Base-by-base conservation (phyloP, 2,797 vertebrate species). In the Potorous gilbertii region DNA sequence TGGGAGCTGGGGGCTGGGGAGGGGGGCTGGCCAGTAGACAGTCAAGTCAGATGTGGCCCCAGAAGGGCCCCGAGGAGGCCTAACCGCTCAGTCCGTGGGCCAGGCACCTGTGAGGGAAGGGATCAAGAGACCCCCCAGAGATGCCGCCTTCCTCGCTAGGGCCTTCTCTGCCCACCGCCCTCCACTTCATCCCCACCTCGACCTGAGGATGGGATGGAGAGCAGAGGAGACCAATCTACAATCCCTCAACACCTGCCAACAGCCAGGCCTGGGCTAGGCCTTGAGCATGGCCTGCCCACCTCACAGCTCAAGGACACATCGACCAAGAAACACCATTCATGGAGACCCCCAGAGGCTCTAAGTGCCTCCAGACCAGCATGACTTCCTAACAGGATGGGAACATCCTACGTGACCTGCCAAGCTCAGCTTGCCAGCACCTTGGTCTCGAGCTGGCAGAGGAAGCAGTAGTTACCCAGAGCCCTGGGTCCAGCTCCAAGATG, bases 61-160 rank as follows among this genome's bases (percentile, higher is more conserved):
- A 97, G 99, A 98, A 97, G 99, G 99, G 96, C 98, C 66, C 99
- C 98, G 98, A 97, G 95, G 99, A 99, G 98, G 99, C 98, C 95
- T 90, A 16, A 94, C 94, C 94, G 95, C 98, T 99, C 99, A 97
- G 98, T 98, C 98, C 99, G 98, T 98, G 98, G 98, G 98, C 98
- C 98, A 97, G 99, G 98, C 95, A 98, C 98, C 98, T 98, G 98
- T n/a, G 98, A 98, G 98, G 98, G 54, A 87, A 95, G 91, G 95
- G 31, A 98, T 99, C 98, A 97, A 99, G 98, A 97, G 66, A 40
- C 66, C 31, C 62, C 95, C 94, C n/a, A 62, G 94, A 95, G 95
- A 95, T 91, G 66, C 94, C 94, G 93, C 93, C 94, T 96, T 95
- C 96, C 96, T 93, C n/a, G 52, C 90, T 28, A 94, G 34, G 56